phyloP scores from a whole-genome alignment of 2,113 vertebrate genomes.

The Pelmatolapia mariae region DNA sequence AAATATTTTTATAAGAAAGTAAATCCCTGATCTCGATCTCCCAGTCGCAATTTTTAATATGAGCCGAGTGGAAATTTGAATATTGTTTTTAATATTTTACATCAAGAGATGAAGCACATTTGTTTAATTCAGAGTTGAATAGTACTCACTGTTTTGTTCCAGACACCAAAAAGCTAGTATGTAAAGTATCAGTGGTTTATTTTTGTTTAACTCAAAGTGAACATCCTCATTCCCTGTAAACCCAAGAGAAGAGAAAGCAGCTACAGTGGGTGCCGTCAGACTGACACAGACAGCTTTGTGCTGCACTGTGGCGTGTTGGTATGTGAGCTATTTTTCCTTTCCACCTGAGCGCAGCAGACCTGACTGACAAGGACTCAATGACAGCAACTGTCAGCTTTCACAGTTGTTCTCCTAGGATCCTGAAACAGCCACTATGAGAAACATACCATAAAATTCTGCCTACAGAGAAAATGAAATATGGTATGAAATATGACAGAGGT shows the following conservation, averaged over 20 bases:
- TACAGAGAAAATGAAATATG: neutral
- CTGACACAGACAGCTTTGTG: slow-evolving; percentile 9
- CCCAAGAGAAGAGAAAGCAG: neutral
- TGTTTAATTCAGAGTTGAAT: neutral
- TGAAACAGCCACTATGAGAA: neutral
- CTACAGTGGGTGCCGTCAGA: neutral
- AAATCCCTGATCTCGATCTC: neutral
- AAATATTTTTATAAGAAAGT: neutral
- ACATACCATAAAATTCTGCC: neutral
- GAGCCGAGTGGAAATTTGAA: neutral
- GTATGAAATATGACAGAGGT: neutral
- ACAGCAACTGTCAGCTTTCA: slow-evolving; percentile 35
- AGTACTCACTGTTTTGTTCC: neutral
- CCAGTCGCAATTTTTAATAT: neutral
- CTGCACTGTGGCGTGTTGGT: slow-evolving; percentile 15
- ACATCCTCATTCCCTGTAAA: neutral
- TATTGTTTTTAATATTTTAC: slow-evolving; percentile 20
- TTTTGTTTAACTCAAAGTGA: neutral
- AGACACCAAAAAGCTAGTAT: neutral
- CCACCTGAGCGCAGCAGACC: slow-evolving; percentile 7
- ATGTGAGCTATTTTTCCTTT: slow-evolving; percentile 24
- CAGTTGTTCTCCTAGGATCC: neutral
- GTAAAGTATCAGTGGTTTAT: neutral
- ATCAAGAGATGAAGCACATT: neutral
- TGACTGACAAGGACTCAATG: slow-evolving; percentile 2